These are phyloP conservation scores for Kradibia gibbosae DNA, from an alignment of 1,140 invertebrate species.

Conservation along the genomic window DNA sequence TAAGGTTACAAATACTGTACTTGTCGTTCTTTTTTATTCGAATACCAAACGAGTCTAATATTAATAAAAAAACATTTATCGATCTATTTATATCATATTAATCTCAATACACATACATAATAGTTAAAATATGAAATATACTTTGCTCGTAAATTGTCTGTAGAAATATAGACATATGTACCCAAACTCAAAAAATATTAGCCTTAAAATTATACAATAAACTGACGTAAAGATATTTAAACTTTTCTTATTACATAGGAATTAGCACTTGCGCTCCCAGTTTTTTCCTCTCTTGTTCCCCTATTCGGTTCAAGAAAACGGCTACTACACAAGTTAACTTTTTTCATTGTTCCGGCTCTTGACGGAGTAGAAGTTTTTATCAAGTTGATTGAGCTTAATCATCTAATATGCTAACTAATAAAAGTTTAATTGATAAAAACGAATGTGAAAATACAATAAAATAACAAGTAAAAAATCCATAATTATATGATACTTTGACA, in stretches of 20 bases:
- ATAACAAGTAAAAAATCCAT: no score
- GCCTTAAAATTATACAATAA: not conserved
- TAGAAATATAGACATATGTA: not conserved
- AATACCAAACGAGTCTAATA: no score
- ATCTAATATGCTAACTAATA: not conserved
- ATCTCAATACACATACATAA: no score
- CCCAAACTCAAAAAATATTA: not conserved
- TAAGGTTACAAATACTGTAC: no score
- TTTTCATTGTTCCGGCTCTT: not conserved
- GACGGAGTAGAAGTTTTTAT: not conserved
- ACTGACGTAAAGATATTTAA: not conserved
- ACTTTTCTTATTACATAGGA: not conserved
- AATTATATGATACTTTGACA: no score
- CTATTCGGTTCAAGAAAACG: not conserved
- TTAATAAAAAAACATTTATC: no score
- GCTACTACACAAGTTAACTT: not conserved
- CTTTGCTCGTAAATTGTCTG: not conserved
- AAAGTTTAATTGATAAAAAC: not conserved
- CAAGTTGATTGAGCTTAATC: not conserved
- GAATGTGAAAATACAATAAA: not conserved
- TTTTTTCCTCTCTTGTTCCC: not conserved
- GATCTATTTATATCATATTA: no score
- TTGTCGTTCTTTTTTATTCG: no score
- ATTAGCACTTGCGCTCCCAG: not conserved
- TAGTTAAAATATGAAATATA: not conserved